Evolutionary conservation across 2,888 invertebrate species (phyloP), one percentile per base, ranked within the genome.

Genomic region (Apamea monoglypha): DNA sequence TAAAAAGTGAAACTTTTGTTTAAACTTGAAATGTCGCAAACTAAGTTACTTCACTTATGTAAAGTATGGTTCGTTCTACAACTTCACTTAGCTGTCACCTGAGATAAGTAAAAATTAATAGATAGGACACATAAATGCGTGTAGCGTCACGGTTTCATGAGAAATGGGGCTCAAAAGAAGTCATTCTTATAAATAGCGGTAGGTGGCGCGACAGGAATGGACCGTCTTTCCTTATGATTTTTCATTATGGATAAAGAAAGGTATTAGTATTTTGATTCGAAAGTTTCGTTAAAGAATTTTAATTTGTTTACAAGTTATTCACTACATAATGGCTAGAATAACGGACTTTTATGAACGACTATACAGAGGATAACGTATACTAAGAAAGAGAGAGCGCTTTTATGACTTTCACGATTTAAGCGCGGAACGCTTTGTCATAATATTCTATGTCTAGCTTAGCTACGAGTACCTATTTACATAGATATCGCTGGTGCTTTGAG

Each of bases 151-250:
- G 25, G 25, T 72, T 50, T 44, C 47, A 59, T 40, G 18, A 47
- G 36, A 29, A 64, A 63, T 44, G 14, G 7, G 16, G 25, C 25
- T 18, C 21, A 81, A 16, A 36, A 32, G 14, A 47, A 66, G n/a
- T 40, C 10, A 67, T 21, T 44, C 32, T 18, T 25, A 63, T 67
- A 50, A 68, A 71, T 72, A 63, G 21, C 10, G 25, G 25, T 61
- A 91, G 88, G 90, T 90, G 88, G 80, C 87, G 82, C 81, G 73
- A 90, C 91, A 88, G 86, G 80, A 67, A 59, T 47, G 93, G 92
- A 91, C 94, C 94, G 91, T 94, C 95, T 95, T 95, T 95, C 94
- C 91, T 94, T 92, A 85, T 86, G 84, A 90, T 87, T 91, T 91
- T 88, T 83, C 78, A 77, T 76, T 84, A 82, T 80, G 47, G 18